phyloP scores from a whole-genome alignment of 2,797 vertebrate genomes.

The Mastacembelus armatus region DNA sequence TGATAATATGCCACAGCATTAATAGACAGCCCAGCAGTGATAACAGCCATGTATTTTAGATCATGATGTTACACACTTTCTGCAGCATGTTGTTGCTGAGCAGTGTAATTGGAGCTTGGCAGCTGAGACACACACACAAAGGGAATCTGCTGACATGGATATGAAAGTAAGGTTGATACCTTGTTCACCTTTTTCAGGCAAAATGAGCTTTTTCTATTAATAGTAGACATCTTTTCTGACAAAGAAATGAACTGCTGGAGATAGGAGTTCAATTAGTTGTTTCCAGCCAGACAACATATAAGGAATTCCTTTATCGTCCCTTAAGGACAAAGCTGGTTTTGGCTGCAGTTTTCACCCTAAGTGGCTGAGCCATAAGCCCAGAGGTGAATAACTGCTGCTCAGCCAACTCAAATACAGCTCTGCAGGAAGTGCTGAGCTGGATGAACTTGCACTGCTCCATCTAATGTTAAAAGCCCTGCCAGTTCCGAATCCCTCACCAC shows the following conservation, averaged over 20 bases:
- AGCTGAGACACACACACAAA: slow-evolving; percentile 23
- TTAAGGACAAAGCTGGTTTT: slow-evolving; percentile 64
- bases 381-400: slow-evolving; percentile 67
- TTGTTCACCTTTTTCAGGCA: slow-evolving; percentile 25
- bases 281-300: slow-evolving; percentile 44
- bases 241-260: slow-evolving; percentile 24
- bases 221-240: slow-evolving; percentile 24
- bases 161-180: slow-evolving; percentile 3
- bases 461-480: slow-evolving; percentile 56
- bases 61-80: slow-evolving; percentile 35
- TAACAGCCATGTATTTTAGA: slow-evolving; percentile 16
- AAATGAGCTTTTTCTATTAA: slow-evolving; percentile 5
- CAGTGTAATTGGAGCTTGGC: slow-evolving; percentile 20
- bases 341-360: slow-evolving; percentile 59
- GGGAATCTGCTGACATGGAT: slow-evolving; percentile 23
- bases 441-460: slow-evolving; percentile 46
- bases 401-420: slow-evolving; percentile 65
- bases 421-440: slow-evolving; percentile 70
- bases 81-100: neutral
- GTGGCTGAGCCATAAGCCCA: slow-evolving; percentile 61
- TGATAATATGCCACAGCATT: slow-evolving; percentile 23
- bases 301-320: slow-evolving; percentile 40
- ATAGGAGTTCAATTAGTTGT: slow-evolving; percentile 44
- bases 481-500: slow-evolving; percentile 41
- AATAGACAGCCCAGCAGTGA: slow-evolving; percentile 14